Evolutionary conservation across 2,888 invertebrate species (phyloP).

Genomic region (Muscina levida): DNA sequence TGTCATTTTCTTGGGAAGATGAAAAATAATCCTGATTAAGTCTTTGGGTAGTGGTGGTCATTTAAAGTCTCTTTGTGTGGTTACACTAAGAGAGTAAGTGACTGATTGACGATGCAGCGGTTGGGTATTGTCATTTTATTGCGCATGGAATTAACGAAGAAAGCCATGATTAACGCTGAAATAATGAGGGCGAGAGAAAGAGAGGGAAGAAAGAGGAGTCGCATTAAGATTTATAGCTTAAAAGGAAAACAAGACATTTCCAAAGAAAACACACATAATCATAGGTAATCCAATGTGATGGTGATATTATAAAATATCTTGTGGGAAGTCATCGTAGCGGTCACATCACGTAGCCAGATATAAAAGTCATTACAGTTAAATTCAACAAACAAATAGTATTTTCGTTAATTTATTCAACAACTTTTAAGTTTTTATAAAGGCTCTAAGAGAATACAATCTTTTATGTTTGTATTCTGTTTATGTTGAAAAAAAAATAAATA

Average conservation of each 20-base stretch:
- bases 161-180: not conserved
- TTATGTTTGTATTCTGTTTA: too few relatives aligned
- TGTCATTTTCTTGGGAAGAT: slow-evolving; percentile 1
- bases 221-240: not conserved
- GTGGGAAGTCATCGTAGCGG: too few relatives aligned
- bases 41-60: not conserved
- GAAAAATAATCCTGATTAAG: slow-evolving; percentile 19
- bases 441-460: too few relatives aligned
- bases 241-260: slow-evolving; percentile 7
- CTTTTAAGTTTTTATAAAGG: too few relatives aligned
- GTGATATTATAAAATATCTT: too few relatives aligned
- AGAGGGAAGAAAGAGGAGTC: not conserved
- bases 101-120: not conserved
- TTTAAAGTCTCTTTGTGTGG: not conserved
- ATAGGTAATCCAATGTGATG: too few relatives aligned
- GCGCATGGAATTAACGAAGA: slow-evolving; percentile 9
- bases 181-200: not conserved
- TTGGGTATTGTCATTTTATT: not conserved
- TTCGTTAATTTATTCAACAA: too few relatives aligned
- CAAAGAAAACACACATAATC: not conserved
- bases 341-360: too few relatives aligned
- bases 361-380: too few relatives aligned
- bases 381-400: too few relatives aligned
- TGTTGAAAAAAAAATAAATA: too few relatives aligned
- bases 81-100: too few relatives aligned